These are phyloP conservation scores for Peromyscus californicus DNA, from an alignment of 2,113 vertebrate species.

Conservation along the genomic window DNA sequence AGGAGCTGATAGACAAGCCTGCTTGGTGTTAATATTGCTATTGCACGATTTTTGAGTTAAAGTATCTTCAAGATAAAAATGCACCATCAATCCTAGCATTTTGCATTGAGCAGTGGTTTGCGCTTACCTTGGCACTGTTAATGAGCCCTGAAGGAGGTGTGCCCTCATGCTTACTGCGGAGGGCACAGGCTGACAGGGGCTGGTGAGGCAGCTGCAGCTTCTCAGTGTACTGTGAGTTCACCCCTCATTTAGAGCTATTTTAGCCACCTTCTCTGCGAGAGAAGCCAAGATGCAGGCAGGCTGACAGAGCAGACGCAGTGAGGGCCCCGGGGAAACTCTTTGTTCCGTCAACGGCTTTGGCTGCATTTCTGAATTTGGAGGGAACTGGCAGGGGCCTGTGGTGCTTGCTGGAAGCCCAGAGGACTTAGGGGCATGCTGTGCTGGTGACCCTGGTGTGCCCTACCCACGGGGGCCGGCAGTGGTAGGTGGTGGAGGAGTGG, in stretches of 20 bases:
- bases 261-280: neutral
- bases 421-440: neutral
- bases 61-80: slow-evolving; percentile 35
- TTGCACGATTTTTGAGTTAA: slow-evolving; percentile 47
- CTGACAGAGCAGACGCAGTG: slow-evolving; percentile 16
- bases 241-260: neutral
- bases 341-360: slow-evolving; percentile 9
- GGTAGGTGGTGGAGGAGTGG: neutral
- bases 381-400: neutral
- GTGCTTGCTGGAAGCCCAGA: accelerated
- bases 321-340: neutral
- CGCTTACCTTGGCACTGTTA: neutral
- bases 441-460: neutral
- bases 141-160: neutral
- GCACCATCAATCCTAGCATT: neutral
- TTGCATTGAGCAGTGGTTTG: neutral
- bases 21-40: neutral
- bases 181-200: neutral
- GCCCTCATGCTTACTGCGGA: neutral
- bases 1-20: neutral
- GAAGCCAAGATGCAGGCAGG: slow-evolving; percentile 5
- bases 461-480: neutral
- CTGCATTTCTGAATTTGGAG: neutral
- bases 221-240: slow-evolving; percentile 5
- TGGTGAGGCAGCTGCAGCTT: neutral